Evolutionary conservation across 2,888 invertebrate species (phyloP), one percentile per base, ranked within the genome.

Genomic region (Cerceris ruficornis): DNA sequence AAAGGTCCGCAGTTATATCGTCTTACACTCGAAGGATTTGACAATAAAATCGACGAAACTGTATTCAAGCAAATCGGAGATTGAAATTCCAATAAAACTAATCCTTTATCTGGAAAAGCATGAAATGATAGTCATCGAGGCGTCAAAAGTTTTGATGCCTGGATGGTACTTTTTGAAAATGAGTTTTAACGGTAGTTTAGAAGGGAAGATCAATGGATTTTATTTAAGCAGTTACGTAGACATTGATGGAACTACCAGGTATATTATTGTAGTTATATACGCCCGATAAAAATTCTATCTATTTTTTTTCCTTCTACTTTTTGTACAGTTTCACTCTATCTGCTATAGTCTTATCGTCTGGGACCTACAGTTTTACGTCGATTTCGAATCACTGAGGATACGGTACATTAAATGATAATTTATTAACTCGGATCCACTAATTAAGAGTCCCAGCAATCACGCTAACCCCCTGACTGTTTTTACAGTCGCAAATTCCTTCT

Each of bases 171-270:
- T 55, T 5, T 46, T 87, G 6, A 76, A 72, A 60, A 84, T 94
- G 77, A 89, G 92, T 68, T 95, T 94, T 81, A 89, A 89, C 49
- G 94, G 94, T 0, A 92, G 89, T 28, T 89, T 94, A 59, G 92
- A 92, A 1, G 90, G 92, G 57, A 93, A 92, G 58, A 94, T 94
- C 60, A 93, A 93, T 14, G 94, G 94, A 17, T 93, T 94, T 79
- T 94, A 94, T 87, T 91, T 93, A 79, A 94, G 94, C 75, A 90
- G 92, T 1, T 94, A 94, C 82, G 81, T 57, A 0, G 84, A 80
- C 1, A 17, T 43, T 0, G 43, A 59, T 13, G 28, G 55, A 1
- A 62, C 64, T 4, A 7, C 52, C 17, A 69, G 80, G 80, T 80
- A 52, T 7, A 28, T 28, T 2, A 28, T 28, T 5, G 14, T 52